Percentiles rank a stretch among this genome's conserved stretches.
These are phyloP conservation scores for Chionis minor DNA, from an alignment of 2,113 vertebrate species.

Conservation along the genomic window DNA sequence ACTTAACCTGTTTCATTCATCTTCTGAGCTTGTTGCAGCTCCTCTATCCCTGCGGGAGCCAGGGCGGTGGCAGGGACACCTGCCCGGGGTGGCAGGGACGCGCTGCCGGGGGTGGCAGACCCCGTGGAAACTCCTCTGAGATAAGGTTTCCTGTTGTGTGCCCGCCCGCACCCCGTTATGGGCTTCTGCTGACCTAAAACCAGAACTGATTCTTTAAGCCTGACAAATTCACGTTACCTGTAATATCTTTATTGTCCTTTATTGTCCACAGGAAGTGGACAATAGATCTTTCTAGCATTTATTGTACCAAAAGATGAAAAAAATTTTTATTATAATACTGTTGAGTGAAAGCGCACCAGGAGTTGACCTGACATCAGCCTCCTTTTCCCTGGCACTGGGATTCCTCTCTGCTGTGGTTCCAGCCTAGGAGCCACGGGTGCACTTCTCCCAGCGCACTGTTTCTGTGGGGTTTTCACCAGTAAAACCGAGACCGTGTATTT, in stretches of 20 bases:
- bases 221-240: background rate
- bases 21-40: background rate
- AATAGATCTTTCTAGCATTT: background rate
- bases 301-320: background rate
- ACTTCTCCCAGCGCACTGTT: background rate
- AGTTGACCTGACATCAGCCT: background rate
- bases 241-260: background rate
- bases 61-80: background rate
- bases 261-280: background rate
- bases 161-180: rapidly evolving
- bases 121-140: background rate
- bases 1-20: rapidly evolving
- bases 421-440: background rate
- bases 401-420: rapidly evolving
- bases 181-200: background rate
- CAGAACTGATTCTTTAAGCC: background rate
- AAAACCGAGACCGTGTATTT: background rate
- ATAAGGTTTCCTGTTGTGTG: background rate
- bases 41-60: background rate
- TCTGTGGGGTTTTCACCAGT: background rate
- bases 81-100: background rate
- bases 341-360: background rate
- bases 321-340: background rate
- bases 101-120: background rate
- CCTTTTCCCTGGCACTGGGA: background rate